Conservation (phyloP, 1,140 invertebrate species). For the Drosophila asahinai region DNA sequence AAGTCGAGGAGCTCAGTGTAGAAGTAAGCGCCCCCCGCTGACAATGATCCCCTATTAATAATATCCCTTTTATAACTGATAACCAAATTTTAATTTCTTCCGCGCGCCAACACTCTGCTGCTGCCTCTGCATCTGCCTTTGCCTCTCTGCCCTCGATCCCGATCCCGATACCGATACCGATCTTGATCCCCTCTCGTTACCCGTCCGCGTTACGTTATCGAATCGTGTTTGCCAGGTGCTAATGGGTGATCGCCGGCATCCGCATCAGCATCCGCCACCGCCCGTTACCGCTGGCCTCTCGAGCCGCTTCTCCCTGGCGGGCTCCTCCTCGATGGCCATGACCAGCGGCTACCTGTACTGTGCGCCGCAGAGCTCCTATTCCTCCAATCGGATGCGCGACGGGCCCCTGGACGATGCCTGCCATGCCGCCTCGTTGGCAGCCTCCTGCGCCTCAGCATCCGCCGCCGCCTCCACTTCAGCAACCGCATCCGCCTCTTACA, state of each 20-base stretch:
- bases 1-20: constrained; percentile 2
- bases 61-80: constrained; percentile 39
- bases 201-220: not conserved
- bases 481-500: constrained; percentile 25
- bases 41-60: not conserved
- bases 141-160: constrained; percentile 8
- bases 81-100: constrained; percentile 49
- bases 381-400: constrained; percentile 70
- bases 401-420: constrained; percentile 32
- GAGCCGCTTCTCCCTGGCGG: constrained; percentile 14
- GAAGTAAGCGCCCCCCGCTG: constrained; percentile 6
- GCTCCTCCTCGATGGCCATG: constrained; percentile 14
- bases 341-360: constrained; percentile 60
- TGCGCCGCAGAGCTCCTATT: constrained; percentile 74
- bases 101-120: constrained; percentile 33
- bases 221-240: constrained; percentile 25
- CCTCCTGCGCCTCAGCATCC: constrained; percentile 12
- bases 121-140: constrained; percentile 29
- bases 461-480: constrained; percentile 5
- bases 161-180: not conserved
- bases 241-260: constrained; percentile 46
- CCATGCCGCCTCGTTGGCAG: constrained; percentile 4
- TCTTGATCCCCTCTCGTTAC: not conserved
- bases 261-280: constrained; percentile 15
- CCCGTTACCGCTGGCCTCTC: not conserved